These are phyloP conservation scores for Actias luna DNA, from an alignment of 2,888 invertebrate species.

Conservation along the genomic window DNA sequence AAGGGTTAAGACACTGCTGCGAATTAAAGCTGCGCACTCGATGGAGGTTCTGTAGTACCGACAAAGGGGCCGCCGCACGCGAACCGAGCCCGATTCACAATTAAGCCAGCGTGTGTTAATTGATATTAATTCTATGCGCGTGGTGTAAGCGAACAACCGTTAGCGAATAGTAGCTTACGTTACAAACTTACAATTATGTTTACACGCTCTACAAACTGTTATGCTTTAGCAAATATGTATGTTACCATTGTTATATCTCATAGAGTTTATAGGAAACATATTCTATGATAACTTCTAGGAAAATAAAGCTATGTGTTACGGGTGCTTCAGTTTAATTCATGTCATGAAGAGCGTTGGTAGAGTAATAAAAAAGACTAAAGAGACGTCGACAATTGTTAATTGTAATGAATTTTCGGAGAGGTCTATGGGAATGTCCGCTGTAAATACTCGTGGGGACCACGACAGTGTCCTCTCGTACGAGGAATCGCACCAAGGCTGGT, in stretches of 20 bases:
- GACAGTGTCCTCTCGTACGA: constrained; percentile 38
- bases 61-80: constrained; percentile 80
- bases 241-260: no score
- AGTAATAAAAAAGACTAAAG: not conserved
- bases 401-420: not conserved
- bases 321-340: no score
- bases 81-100: constrained; percentile 76
- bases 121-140: constrained; percentile 76
- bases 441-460: not conserved
- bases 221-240: not conserved
- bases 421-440: not conserved
- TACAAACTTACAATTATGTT: not conserved
- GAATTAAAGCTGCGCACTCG: constrained; percentile 61
- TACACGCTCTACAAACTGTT: not conserved
- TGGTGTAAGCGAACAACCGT: constrained; percentile 56
- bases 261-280: no score
- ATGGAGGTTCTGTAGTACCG: constrained; percentile 59
- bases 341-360: not conserved
- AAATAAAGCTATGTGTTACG: no score
- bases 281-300: not conserved
- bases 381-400: not conserved
- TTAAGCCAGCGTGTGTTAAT: constrained; percentile 81
- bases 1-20: constrained; percentile 58
- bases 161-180: constrained; percentile 22
- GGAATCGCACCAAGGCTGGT: constrained; percentile 68